A percentile compares a stretch with the other conserved stretches of the same genome.
Evolutionary conservation across 2,113 vertebrate species (phyloP).

Genomic region (Arizona elegans): DNA sequence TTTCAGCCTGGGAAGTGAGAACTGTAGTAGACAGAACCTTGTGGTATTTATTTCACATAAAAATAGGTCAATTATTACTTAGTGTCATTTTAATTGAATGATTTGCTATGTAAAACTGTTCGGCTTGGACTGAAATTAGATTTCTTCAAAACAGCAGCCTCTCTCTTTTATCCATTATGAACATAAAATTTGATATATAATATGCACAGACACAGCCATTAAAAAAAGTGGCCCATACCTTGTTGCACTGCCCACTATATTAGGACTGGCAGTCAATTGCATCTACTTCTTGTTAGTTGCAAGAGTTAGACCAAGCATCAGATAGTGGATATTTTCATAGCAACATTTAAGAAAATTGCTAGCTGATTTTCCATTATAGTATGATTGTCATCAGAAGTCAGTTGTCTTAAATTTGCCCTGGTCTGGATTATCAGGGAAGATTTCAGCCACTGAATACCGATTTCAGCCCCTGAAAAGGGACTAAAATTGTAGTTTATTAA

Average conservation of each 20-base stretch:
- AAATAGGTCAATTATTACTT: neutral
- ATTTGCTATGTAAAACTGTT: neutral
- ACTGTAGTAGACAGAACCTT: neutral
- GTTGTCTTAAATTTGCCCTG: neutral
- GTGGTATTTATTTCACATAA: neutral
- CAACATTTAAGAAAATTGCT: neutral
- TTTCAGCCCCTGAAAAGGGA: neutral
- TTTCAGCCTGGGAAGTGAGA: neutral
- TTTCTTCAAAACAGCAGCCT: neutral
- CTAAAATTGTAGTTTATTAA: neutral
- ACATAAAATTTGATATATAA: neutral
- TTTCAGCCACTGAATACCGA: no score
- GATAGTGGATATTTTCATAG: neutral
- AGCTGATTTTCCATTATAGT: neutral
- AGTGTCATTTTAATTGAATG: neutral
- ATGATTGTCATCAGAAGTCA: neutral
- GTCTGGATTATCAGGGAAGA: neutral
- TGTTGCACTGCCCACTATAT: neutral
- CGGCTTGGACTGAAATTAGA: neutral
- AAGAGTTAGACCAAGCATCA: neutral
- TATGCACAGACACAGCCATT: neutral
- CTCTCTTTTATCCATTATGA: neutral
- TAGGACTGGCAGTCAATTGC: neutral
- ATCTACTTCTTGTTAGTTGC: neutral
- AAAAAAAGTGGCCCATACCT: neutral